Conservation (phyloP, 2,888 invertebrate species). For the Eumerus sabulonum region DNA sequence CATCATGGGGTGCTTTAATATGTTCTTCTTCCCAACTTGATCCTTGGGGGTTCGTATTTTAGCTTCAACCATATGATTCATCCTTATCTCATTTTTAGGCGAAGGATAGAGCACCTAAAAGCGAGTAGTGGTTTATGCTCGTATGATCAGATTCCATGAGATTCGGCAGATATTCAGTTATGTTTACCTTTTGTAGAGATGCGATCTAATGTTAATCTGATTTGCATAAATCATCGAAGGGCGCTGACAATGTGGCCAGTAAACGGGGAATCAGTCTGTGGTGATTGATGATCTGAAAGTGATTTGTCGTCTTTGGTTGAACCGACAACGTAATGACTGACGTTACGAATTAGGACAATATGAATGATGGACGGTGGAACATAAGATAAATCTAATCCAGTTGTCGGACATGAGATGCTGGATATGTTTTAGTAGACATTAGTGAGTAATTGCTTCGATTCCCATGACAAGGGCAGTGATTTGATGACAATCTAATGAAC, state of each 20-base stretch:
- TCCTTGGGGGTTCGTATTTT: conserved; percentile 30
- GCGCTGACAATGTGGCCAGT: too few relatives aligned
- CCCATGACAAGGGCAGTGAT: too few relatives aligned
- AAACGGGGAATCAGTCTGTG: background rate
- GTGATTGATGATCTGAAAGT: too few relatives aligned
- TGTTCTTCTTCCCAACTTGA: conserved; percentile 27
- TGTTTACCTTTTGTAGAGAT: too few relatives aligned
- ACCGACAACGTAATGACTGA: too few relatives aligned
- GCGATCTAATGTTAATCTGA: conserved; percentile 14
- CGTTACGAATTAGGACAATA: background rate
- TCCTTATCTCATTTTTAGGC: conserved; percentile 30
- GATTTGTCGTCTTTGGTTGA: too few relatives aligned
- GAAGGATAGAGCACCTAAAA: conserved; percentile 25
- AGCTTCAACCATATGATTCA: conserved; percentile 18
- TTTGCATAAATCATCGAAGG: conserved; percentile 32
- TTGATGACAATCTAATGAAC: too few relatives aligned
- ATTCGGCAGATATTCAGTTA: background rate
- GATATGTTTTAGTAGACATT: too few relatives aligned
- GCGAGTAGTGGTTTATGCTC: conserved; percentile 49
- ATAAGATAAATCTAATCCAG: too few relatives aligned
- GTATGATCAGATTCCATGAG: conserved; percentile 39
- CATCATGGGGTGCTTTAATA: too few relatives aligned
- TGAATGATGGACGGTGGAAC: conserved; percentile 4
- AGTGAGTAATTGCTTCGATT: too few relatives aligned
- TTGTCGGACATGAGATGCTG: too few relatives aligned